phyloP scores from a whole-genome alignment of 2,888 invertebrate genomes.

The Anticlea derivata region DNA sequence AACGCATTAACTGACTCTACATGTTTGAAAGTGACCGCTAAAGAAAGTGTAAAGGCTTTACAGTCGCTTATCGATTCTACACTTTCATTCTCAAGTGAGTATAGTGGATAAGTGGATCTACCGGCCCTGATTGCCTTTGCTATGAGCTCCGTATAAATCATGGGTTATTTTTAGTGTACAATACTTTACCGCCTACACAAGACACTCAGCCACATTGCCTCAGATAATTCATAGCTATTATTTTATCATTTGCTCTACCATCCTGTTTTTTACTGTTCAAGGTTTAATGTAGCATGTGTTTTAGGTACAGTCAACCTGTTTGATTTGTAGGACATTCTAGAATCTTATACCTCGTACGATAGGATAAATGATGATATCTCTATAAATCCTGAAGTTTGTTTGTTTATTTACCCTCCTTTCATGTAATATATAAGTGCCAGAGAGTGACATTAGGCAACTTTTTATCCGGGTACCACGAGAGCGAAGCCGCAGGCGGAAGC shows the following conservation, averaged over 20 bases:
- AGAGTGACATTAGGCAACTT: no score
- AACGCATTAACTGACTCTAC: neutral
- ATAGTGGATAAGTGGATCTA: slow-evolving; percentile 5
- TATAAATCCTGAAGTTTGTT: no score
- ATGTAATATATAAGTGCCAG: no score
- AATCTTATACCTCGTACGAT: no score
- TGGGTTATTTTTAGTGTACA: slow-evolving; percentile 29
- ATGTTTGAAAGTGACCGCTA: slow-evolving; percentile 31
- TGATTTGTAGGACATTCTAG: no score
- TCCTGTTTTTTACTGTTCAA: neutral
- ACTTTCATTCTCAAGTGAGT: slow-evolving; percentile 37
- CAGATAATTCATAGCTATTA: slow-evolving; percentile 5
- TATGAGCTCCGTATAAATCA: slow-evolving; percentile 21
- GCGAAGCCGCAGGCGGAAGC: no score
- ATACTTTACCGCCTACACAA: slow-evolving; percentile 19
- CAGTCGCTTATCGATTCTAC: slow-evolving; percentile 19
- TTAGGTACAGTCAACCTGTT: no score
- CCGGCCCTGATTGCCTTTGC: slow-evolving; percentile 9
- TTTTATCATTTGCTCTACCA: slow-evolving; percentile 9
- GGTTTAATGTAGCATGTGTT: no score
- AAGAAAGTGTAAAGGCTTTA: slow-evolving; percentile 29
- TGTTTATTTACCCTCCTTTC: no score
- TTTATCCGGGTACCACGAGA: no score
- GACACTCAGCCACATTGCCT: slow-evolving; percentile 10
- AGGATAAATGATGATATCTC: no score